A percentile compares a stretch with the other conserved stretches of the same genome.
phyloP scores from a whole-genome alignment of 1,140 invertebrate genomes.

The Teleopsis dalmanni region DNA sequence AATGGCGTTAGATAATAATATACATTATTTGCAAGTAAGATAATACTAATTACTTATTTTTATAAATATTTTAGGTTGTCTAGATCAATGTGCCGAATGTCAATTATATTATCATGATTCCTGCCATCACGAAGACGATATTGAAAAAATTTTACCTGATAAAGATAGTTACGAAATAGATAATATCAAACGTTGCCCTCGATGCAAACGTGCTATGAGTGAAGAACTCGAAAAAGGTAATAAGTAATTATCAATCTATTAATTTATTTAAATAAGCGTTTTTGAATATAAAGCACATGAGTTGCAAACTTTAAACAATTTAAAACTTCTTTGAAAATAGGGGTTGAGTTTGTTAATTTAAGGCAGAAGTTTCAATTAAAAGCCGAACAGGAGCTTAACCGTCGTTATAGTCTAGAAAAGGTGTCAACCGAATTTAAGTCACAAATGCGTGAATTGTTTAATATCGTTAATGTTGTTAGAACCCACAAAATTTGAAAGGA shows the following conservation, averaged over 20 bases:
- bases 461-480: conserved; percentile 15
- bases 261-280: too few relatives aligned
- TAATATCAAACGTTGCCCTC: too few relatives aligned
- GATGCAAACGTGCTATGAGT: too few relatives aligned
- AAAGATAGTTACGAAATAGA: too few relatives aligned
- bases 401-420: conserved; percentile 7
- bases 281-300: too few relatives aligned
- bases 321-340: too few relatives aligned
- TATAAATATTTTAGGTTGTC: conserved; percentile 5
- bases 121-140: conserved; percentile 12
- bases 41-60: not conserved
- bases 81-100: conserved; percentile 12
- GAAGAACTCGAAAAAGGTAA: too few relatives aligned
- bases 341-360: too few relatives aligned
- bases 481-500: too few relatives aligned
- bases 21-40: not conserved
- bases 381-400: conserved; percentile 9
- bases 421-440: conserved; percentile 13
- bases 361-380: conserved; percentile 12
- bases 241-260: too few relatives aligned
- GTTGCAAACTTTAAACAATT: too few relatives aligned
- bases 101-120: conserved; percentile 11
- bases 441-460: conserved; percentile 14
- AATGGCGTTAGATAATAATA: not conserved
- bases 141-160: not conserved